phyloP scores from a whole-genome alignment of 2,797 vertebrate species.

The Trachops cirrhosus region DNA sequence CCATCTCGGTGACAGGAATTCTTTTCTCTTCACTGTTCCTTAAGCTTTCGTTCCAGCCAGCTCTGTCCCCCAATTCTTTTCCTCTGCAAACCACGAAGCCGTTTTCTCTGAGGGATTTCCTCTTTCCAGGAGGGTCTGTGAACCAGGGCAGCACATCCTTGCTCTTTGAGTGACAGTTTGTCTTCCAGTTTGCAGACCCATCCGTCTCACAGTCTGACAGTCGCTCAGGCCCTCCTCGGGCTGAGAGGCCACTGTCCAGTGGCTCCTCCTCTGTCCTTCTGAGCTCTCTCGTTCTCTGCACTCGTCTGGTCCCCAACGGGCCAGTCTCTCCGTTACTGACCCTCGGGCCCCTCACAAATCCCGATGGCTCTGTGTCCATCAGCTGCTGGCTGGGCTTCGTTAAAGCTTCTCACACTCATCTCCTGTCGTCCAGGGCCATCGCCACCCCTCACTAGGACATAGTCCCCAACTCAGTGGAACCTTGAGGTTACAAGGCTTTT shows the following conservation, averaged over 20 bases:
- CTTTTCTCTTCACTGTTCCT: not conserved
- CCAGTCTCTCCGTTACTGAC: not conserved
- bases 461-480: not conserved
- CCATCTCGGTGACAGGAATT: not conserved
- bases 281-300: not conserved
- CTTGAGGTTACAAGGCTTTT: not conserved
- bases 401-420: not conserved
- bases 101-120: not conserved
- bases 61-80: not conserved
- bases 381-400: not conserved
- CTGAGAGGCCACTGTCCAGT: not conserved
- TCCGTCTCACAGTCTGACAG: not conserved
- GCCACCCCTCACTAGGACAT: not conserved
- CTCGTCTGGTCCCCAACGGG: fast-evolving
- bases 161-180: not conserved
- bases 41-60: not conserved
- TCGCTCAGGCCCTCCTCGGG: not conserved
- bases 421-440: not conserved
- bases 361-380: not conserved
- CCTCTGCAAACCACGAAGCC: not conserved
- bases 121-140: not conserved
- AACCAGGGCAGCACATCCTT: not conserved
- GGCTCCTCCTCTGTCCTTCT: not conserved
- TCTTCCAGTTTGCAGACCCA: not conserved
- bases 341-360: not conserved